A percentile compares a stretch with the other conserved stretches of the same genome.
phyloP scores from a whole-genome alignment of 2,113 vertebrate genomes.

The Urocolius indicus region DNA sequence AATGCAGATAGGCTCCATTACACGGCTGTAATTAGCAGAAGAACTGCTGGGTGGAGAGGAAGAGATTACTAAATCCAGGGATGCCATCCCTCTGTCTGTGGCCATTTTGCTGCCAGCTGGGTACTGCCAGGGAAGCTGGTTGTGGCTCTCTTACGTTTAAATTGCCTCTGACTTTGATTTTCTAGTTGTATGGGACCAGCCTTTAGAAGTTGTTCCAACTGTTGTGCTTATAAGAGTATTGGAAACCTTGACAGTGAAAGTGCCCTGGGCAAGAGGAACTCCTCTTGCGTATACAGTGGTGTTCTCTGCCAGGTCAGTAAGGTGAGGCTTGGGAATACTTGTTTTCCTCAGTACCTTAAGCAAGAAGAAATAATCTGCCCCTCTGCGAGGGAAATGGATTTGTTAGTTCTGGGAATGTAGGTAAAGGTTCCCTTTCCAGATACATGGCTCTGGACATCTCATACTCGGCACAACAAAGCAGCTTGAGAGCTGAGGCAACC shows the following conservation, averaged over 20 bases:
- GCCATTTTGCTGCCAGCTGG: not conserved
- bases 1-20: not conserved
- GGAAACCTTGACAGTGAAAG: not conserved
- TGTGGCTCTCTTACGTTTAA: not conserved
- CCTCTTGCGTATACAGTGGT: not conserved
- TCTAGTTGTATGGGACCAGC: not conserved
- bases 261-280: not conserved
- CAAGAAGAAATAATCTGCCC: not conserved
- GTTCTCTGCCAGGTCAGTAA: not conserved
- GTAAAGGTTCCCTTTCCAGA: not conserved
- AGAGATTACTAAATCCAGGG: not conserved
- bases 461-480: fast-evolving
- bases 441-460: fast-evolving
- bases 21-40: not conserved
- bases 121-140: not conserved
- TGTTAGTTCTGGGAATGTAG: not conserved
- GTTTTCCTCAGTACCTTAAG: not conserved
- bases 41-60: not conserved
- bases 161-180: not conserved
- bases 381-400: not conserved
- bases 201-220: not conserved
- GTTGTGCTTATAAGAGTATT: not conserved
- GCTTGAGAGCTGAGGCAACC: not conserved
- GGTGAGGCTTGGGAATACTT: not conserved
- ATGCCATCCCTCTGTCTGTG: constrained; percentile 18